Base-by-base conservation (phyloP, 1,140 invertebrate genomes). In the Parapsyche elsis region DNA sequence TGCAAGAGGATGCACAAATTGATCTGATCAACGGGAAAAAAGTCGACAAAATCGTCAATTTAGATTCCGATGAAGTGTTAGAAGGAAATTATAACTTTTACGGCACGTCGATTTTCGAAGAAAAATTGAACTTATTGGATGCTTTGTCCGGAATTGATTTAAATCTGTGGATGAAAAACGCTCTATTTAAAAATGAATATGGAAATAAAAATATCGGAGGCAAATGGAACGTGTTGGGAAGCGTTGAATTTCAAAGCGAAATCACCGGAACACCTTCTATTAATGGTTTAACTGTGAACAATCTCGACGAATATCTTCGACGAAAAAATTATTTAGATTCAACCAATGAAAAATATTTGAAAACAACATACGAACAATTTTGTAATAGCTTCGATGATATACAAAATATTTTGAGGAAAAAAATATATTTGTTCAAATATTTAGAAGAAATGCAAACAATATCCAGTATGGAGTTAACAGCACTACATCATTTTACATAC, bases 81-180 rank as follows among this genome's bases (percentile, higher is more conserved):
- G 26, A 67, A 44, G 78, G 77, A 16, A 80, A 46, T 38, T 82
- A 82, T 59, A 80, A 53, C 38, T 82, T 82, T 73, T 46, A 78
- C 16, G 79, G 76, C 57, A 61, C 80, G 2, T 74, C 71, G 12
- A 44, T n/a, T 14, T 78, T 82, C 49, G 19, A 78, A 38, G 67
- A 70, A 21, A 49, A 78, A 26, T 67, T 82, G 10, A 80, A 80
- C 46, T 49, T 80, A n/a, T 53, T 71, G 9, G 53, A 76, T 19
- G 19, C 9, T 5, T 53, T 82, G 7, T 80, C 77, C 14, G 57
- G 59, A 53, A 57, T 82, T 23, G 75, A 82, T 38, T 78, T 82
- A 16, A 57, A 82, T n/a, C 57, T 77, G 21, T 82, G 81, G 81
- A 77, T 82, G 30, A 76, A 80, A 73, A 82, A 82, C 80, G 78